Conservation (phyloP, 2,797 vertebrate species). For the Acestrorhynchus altus region DNA sequence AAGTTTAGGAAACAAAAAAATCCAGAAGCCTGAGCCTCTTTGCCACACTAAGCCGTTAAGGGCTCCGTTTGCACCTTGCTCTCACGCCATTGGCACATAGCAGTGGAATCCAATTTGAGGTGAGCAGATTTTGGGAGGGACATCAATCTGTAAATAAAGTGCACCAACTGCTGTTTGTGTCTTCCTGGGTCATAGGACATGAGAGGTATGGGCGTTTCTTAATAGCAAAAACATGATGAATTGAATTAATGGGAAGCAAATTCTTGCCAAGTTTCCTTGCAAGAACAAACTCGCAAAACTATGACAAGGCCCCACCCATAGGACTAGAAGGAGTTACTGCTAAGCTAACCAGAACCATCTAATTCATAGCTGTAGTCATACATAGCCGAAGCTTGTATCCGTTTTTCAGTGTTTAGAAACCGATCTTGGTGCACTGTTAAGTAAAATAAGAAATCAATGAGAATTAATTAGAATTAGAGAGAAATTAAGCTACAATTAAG, state of each 20-base stretch:
- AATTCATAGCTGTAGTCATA: not conserved
- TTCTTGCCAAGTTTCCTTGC: not conserved
- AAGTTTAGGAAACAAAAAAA: constrained; percentile 13
- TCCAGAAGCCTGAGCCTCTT: not conserved
- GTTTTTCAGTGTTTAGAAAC: not conserved
- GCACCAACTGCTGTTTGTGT: not conserved
- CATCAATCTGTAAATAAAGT: not conserved
- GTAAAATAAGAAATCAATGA: too few species aligned
- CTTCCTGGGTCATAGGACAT: not conserved
- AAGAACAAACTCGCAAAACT: not conserved
- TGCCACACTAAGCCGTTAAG: not conserved
- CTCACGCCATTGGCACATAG: not conserved
- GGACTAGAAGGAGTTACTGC: not conserved
- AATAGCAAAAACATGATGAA: constrained; percentile 7
- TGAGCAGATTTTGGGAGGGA: not conserved
- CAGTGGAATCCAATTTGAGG: constrained; percentile 4
- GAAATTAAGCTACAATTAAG: too few species aligned
- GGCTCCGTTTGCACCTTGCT: not conserved
- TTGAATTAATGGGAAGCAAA: not conserved
- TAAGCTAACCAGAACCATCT: not conserved
- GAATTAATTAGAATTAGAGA: too few species aligned
- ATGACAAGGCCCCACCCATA: not conserved
- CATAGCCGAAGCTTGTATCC: not conserved
- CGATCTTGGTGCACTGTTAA: too few species aligned
- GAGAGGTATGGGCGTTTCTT: not conserved